Evolutionary conservation across 1,140 invertebrate species (phyloP).

Genomic region (Dinothrombium tinctorium): DNA sequence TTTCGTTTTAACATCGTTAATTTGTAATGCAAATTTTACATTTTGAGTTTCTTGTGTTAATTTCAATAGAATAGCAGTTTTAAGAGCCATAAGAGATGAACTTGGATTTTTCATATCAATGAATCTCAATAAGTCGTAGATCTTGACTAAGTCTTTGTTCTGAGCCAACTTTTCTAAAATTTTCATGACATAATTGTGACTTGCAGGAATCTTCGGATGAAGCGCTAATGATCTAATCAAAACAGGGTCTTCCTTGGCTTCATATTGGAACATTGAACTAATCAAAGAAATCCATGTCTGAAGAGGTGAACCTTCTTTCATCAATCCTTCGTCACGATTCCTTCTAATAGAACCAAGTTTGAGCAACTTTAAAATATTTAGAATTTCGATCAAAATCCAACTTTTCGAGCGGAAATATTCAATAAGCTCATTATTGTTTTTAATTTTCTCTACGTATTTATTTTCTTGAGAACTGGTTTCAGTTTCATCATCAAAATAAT

Average conservation of each 20-base stretch:
- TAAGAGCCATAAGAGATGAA: constrained; percentile 5
- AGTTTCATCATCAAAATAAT: constrained; percentile 8
- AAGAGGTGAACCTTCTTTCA: constrained; percentile 5
- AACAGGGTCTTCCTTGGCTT: constrained; percentile 1
- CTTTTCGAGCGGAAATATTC: constrained; percentile 9
- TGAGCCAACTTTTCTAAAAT: constrained; percentile 4
- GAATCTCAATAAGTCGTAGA: constrained; percentile 4
- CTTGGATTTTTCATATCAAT: constrained; percentile 2
- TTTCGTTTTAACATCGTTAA: constrained; percentile 5
- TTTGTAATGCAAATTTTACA: constrained; percentile 9
- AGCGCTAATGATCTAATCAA: constrained; percentile 3
- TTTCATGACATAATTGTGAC: constrained; percentile 6
- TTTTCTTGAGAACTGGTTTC: not conserved
- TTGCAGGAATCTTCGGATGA: constrained; percentile 2
- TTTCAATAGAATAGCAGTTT: constrained; percentile 5
- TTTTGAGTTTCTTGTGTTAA: constrained; percentile 7
- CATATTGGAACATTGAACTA: not conserved
- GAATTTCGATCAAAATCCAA: constrained; percentile 6
- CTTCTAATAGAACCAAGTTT: constrained; percentile 1
- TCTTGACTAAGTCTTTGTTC: constrained; percentile 2
- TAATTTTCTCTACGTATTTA: not conserved
- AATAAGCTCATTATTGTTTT: constrained; percentile 6
- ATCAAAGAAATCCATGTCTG: constrained; percentile 6
- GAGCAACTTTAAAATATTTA: constrained; percentile 4
- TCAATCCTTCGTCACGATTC: not conserved